These are phyloP conservation scores for Tetrapedia diversipes DNA, from an alignment of 2,888 invertebrate species.

Conservation along the genomic window DNA sequence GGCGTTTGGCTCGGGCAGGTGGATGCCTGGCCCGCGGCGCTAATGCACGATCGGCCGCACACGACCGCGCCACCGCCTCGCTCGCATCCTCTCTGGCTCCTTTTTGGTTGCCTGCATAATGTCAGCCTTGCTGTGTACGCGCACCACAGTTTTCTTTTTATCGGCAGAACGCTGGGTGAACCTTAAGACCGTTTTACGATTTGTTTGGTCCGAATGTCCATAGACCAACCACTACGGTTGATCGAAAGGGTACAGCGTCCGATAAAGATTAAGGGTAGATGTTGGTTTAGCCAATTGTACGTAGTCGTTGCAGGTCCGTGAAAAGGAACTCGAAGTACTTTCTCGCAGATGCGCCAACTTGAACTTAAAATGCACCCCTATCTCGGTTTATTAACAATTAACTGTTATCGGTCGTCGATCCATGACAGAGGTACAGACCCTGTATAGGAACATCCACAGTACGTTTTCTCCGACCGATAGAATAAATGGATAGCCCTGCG, in stretches of 20 bases:
- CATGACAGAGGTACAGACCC: constrained; percentile 24
- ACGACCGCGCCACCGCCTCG: constrained; percentile 9
- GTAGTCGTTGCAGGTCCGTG: too few species aligned
- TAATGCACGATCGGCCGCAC: constrained; percentile 64
- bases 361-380: too few species aligned
- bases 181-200: too few species aligned
- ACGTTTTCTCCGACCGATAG: constrained; percentile 48
- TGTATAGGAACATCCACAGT: constrained; percentile 31
- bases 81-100: background rate
- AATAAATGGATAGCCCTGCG: constrained; percentile 60
- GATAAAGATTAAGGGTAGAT: too few species aligned
- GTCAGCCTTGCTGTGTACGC: too few species aligned
- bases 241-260: too few species aligned
- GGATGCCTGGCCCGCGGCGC: constrained; percentile 78
- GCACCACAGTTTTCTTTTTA: background rate
- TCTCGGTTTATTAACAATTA: constrained; percentile 10
- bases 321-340: too few species aligned
- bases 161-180: background rate
- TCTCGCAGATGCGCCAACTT: too few species aligned
- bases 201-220: too few species aligned
- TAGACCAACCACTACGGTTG: too few species aligned
- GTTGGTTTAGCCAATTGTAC: too few species aligned
- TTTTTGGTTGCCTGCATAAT: background rate
- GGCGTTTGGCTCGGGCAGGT: constrained; percentile 76
- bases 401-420: constrained; percentile 31